Conservation (phyloP, 2,888 invertebrate genomes). For the Tillus elongatus region DNA sequence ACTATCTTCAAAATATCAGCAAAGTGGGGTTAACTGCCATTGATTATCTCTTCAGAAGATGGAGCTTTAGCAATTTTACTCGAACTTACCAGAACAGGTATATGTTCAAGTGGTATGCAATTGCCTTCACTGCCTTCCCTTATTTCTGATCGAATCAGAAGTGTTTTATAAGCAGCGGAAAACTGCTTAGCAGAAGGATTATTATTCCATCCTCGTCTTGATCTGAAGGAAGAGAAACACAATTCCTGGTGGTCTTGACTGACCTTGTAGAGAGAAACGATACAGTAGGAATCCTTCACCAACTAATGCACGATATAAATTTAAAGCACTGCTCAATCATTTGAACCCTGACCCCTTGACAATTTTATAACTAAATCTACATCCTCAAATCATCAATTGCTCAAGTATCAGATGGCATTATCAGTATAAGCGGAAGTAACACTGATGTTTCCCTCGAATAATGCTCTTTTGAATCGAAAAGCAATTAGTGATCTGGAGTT, state of each 20-base stretch:
- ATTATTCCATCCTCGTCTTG: constrained; percentile 6
- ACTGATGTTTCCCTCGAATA: background rate
- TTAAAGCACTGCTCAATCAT: constrained; percentile 14
- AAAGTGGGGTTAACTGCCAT: too few relatives aligned
- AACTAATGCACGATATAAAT: constrained; percentile 9
- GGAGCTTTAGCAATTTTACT: background rate
- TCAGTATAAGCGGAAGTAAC: background rate
- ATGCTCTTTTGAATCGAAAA: background rate
- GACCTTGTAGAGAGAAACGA: constrained; percentile 6
- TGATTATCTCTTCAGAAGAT: too few relatives aligned
- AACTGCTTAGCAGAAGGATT: constrained; percentile 5
- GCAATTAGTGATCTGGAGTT: constrained; percentile 12
- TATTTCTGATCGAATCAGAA: background rate
- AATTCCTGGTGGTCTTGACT: constrained; percentile 8
- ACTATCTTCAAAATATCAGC: too few relatives aligned
- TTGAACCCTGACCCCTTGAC: constrained; percentile 13
- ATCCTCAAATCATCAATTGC: background rate
- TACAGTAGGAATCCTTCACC: too few relatives aligned
- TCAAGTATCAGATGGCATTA: background rate
- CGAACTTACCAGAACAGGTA: background rate
- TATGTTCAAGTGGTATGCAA: background rate
- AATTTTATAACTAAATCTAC: constrained; percentile 8
- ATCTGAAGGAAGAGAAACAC: constrained; percentile 2
- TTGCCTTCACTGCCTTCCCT: background rate
- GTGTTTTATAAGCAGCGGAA: background rate